Base-by-base conservation (phyloP, 2,797 vertebrate species). In the Coluber constrictor region DNA sequence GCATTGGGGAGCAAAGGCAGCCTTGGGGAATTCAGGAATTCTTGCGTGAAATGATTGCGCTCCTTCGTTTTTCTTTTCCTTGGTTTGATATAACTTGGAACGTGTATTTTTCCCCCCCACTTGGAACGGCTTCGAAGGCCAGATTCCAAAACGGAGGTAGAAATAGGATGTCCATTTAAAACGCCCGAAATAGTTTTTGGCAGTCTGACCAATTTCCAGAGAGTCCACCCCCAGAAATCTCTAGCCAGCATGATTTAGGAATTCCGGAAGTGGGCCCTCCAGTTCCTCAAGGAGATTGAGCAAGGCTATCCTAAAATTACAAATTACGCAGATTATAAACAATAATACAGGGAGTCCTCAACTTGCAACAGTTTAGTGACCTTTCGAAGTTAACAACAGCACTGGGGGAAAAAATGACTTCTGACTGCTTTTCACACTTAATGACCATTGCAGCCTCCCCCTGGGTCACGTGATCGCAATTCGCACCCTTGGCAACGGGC, bases 11-110 rank as follows among this genome's bases (percentile, higher is more conserved):
- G 29, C 63, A 66, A n/a, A 66, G 12, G 2, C 63, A 55, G 54
- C 54, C 54, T 66, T 66, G 6, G 29, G 63, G 63, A 15, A 66
- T 66, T 66, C 63, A 4, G 63, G 63, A 15, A 66, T 66, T 66
- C 63, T n/a, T 66, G 13, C 0, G 5, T 6, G 29, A 66, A n/a
- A n/a, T 2, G 29, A 13, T n/a, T 0, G 1, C 0, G 2, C 11
- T n/a, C 29, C 61, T 63, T 11, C 27, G 1, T 63, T 66, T 66
- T 66, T 2, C 13, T 66, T 66, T 66, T n/a, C 11, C 5, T 66
- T n/a, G 47, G 16, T 66, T n/a, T 66, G 11, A 61, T 15, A n/a
- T 66, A 66, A n/a, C 29, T 66, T n/a, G 29, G 29, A 66, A 66
- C 4, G 5, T n/a, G 27, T 66, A n/a, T 66, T 66, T 66, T 5